Base-by-base conservation (phyloP, 2,797 vertebrate species). In the Poeciliopsis infans region DNA sequence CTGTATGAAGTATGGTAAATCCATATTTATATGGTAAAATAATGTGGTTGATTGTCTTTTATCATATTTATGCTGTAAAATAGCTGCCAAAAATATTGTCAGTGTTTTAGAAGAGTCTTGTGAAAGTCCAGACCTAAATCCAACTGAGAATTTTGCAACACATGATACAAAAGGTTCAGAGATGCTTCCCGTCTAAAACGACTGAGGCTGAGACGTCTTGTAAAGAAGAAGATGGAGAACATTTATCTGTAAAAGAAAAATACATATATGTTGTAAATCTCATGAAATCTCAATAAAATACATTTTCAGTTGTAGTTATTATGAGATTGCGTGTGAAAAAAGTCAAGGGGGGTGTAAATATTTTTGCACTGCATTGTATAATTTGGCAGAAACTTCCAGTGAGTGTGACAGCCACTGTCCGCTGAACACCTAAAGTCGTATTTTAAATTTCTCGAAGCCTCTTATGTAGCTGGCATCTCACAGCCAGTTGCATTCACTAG, bases 381-480 rank as follows among this genome's bases (percentile, higher is more conserved):
- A 66, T 31, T 39, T 76, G 78, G 57, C 47, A 2, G 23, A 80
- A 78, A 57, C 73, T 45, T n/a, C 69, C 55, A 47, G 75, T 61
- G 59, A 71, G 72, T 72, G 74, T 68, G 36, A 53, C 68, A 70
- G 61, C 33, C 46, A 4, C 75, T 79, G 41, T 36, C 49, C 75
- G 72, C 53, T 41, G 15, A 53, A 49, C 31, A 33, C 73, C 76
- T 61, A 31, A 5, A 41, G 61, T 68, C 84, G n/a, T n/a, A 13
- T 45, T 46, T 70, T 7, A 28, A 46, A 16, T 74, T 82, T 81
- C 47, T 80, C 5, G 1, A 39, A 66, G 6, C 81, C 47, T 77
- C 74, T 72, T 75, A 72, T 16, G 74, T 81, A 80, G 39, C 64
- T 78, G 71, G 74, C 85, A 69, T 85, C 72, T 68, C 75, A 83